phyloP scores from a whole-genome alignment of 1,140 invertebrate species.

The Lepidostoma basale region DNA sequence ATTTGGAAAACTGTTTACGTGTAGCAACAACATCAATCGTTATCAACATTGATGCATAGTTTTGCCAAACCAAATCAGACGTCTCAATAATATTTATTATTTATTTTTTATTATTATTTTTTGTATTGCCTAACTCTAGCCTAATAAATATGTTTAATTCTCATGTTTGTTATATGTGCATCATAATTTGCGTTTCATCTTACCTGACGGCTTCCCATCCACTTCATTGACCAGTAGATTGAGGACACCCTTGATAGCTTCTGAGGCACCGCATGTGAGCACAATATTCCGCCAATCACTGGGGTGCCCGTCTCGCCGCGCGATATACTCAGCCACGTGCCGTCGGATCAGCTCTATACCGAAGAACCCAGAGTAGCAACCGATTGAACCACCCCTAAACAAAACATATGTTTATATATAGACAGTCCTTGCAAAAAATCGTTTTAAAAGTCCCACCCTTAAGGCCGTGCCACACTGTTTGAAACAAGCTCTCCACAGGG shows the following conservation, averaged over 20 bases:
- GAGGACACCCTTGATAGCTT: slow-evolving; percentile 76
- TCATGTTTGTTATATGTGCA: not conserved
- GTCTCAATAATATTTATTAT: too few relatives aligned
- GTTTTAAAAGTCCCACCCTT: not conserved
- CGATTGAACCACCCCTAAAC: slow-evolving; percentile 75
- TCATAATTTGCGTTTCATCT: not conserved
- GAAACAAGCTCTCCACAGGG: too few relatives aligned
- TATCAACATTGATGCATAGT: too few relatives aligned
- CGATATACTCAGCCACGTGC: slow-evolving; percentile 90
- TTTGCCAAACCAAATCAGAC: too few relatives aligned
- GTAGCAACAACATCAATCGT: too few relatives aligned
- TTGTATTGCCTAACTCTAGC: too few relatives aligned
- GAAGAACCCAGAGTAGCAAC: slow-evolving; percentile 91
- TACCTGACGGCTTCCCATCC: slow-evolving; percentile 63
- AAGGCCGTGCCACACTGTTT: too few relatives aligned
- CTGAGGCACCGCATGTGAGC: slow-evolving; percentile 88
- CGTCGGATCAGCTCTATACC: slow-evolving; percentile 91
- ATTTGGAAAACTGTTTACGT: too few relatives aligned
- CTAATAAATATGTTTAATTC: too few relatives aligned
- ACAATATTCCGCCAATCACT: slow-evolving; percentile 81
- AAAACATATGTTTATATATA: not conserved
- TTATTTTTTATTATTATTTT: too few relatives aligned
- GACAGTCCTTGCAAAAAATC: not conserved
- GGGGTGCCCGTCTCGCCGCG: slow-evolving; percentile 79
- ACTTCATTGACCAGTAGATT: slow-evolving; percentile 62